Base-by-base conservation (phyloP, 2,113 vertebrate species). In the Cisticola juncidis region DNA sequence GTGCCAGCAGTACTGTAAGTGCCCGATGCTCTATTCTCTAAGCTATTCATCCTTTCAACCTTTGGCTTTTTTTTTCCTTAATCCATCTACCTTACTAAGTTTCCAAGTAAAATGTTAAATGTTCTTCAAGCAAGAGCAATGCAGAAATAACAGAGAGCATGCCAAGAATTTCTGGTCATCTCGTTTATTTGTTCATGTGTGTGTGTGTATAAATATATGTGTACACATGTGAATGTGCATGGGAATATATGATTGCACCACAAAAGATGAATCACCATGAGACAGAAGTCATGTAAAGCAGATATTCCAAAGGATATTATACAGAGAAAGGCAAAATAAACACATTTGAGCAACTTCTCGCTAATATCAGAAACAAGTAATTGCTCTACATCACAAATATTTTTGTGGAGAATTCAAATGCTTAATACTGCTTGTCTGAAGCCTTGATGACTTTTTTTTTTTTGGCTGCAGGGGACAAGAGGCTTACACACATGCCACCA, bases 21-120 rank as follows among this genome's bases (percentile, higher is more conserved):
- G 92, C 96, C 91, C 51, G 2, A 77, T 92, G 95, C 90, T 97
- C 97, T 96, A 97, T 95, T 97, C 95, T 95, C 93, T 69, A 78
- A 96, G 79, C 86, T 94, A 97, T 96, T 97, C 97, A 97, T 96
- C 90, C 92, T 98, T 97, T 96, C 91, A 96, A 97, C 80, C 95
- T 98, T 96, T 97, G 94, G 86, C 85, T 97, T 97, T 81, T 94
- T 94, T 89, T 91, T 92, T 19, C 79, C 11, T 95, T 96, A 96
- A 97, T 97, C 96, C 90, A 91, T 73, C 81, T 92, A 94, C 95
- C 88, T 97, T 93, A 73, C 91, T 84, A 90, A 96, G 94, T 93
- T 96, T 97, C 97, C 92, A 85, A 96, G 90, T 85, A 88, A 97
- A 88, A 97, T 60, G 77, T 78, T 88, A 95, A 95, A 94, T 60